Evolutionary conservation across 2,113 vertebrate species (phyloP).

Genomic region (Plectropomus leopardus): DNA sequence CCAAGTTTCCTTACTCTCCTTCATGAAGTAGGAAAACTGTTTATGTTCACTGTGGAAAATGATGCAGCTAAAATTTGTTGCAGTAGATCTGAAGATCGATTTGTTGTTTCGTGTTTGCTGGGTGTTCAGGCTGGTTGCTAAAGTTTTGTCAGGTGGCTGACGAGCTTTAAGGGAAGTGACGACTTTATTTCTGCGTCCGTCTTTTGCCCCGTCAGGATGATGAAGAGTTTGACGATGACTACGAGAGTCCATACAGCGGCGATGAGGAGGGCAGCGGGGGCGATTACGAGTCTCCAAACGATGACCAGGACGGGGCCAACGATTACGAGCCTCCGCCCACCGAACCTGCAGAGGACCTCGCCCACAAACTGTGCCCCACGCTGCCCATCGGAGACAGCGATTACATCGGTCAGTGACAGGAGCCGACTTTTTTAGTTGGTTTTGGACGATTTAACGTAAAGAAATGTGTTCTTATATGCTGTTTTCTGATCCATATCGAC

Average conservation of each 20-base stretch:
- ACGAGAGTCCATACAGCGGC: slow-evolving; percentile 87
- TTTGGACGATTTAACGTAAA: neutral
- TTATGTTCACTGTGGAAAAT: too few species aligned
- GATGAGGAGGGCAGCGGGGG: slow-evolving; percentile 84
- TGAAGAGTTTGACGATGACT: slow-evolving; percentile 87
- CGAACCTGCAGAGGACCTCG: slow-evolving; percentile 84
- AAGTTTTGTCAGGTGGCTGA: too few species aligned
- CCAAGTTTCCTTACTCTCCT: too few species aligned
- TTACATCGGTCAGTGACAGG: slow-evolving; percentile 78
- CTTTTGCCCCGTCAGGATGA: slow-evolving; percentile 27
- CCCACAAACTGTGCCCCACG: slow-evolving; percentile 84
- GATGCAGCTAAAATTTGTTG: too few species aligned
- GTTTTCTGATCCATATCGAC: too few species aligned
- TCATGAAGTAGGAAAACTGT: too few species aligned
- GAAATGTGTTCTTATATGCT: neutral
- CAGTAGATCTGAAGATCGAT: too few species aligned
- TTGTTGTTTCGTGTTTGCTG: too few species aligned
- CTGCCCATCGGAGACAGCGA: slow-evolving; percentile 85
- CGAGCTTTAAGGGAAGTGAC: too few species aligned
- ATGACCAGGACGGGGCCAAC: slow-evolving; percentile 77
- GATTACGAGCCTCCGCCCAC: slow-evolving; percentile 93
- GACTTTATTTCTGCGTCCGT: neutral
- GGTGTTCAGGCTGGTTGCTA: too few species aligned
- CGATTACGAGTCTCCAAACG: slow-evolving; percentile 92
- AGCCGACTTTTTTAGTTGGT: neutral